Evolutionary conservation across 2,888 invertebrate genomes (phyloP), one percentile per base, ranked within the genome.

Genomic region (Chrysotoxum bicinctum): DNA sequence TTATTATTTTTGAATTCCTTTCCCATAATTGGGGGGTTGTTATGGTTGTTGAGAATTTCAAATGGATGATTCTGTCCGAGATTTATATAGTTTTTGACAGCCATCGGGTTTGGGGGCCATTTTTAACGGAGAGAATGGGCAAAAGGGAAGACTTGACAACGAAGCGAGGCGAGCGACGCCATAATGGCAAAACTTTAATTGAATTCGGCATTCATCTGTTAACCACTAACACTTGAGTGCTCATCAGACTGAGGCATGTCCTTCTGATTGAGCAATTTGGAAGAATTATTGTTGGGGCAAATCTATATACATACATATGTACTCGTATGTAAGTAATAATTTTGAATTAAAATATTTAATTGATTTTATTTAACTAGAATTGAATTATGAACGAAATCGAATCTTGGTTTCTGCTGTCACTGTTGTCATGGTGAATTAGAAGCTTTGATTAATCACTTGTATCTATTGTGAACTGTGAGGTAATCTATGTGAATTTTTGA

Each of bases 111-210:
- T 69, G 78, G 73, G 23, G 6, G 77, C 9, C 32, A 66, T 72
- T 81, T 72, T 35, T 30, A 7, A 6, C 2, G 6, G 35, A 0
- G 6, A 12, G 35, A 12, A 30, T 3, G n/a, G 19, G n/a, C 6
- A 14, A 3, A 23, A 14, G 10, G 9, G 26, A 52, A 30, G 9
- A 26, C 30, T 52, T 30, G 10, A 19, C 10, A 12, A 54, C 12
- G 10, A 37, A 10, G n/a, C 2, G 2, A 2, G 1, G 6, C 6
- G 3, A 35, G 35, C 0, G 12, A 10, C 10, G 19, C 16, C 9
- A 73, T 58, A 64, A 83, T 77, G 73, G 77, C 48, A 74, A 70
- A 78, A 78, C 83, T 83, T 83, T 78, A 78, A 83, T 83, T 83
- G 62, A 60, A 78, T 83, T 73, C 50, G 83, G 69, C 69, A 83